Conservation (phyloP, 2,888 invertebrate genomes). For the Trileptium ribeirensis region DNA sequence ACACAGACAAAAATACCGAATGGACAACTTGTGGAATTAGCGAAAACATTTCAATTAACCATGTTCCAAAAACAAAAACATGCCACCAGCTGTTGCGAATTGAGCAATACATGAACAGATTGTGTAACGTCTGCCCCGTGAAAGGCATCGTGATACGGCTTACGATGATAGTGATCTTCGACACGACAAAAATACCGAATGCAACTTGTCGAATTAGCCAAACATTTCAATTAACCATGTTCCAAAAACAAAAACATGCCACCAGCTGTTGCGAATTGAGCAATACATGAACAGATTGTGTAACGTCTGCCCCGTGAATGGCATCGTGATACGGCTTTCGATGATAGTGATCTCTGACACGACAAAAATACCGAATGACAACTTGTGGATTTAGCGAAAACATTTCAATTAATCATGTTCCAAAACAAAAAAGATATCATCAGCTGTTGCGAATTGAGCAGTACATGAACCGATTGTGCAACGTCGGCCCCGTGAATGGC, state of each 20-base stretch:
- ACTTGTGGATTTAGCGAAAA: constrained; percentile 90
- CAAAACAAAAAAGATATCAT: constrained; percentile 19
- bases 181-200: constrained; percentile 92
- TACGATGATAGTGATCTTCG: constrained; percentile 96
- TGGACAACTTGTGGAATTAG: no score
- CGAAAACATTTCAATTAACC: constrained; percentile 76
- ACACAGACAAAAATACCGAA: no score
- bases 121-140: constrained; percentile 98
- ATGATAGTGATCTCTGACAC: constrained; percentile 92
- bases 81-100: constrained; percentile 86
- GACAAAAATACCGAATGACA: constrained; percentile 90
- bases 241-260: no score
- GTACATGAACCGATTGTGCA: constrained; percentile 89
- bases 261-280: constrained; percentile 54
- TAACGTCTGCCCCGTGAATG: constrained; percentile 94
- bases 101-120: constrained; percentile 88
- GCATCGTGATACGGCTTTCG: constrained; percentile 97
- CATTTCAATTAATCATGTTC: constrained; percentile 64
- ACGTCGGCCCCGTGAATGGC: constrained; percentile 97
- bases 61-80: constrained; percentile 73
- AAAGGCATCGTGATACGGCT: constrained; percentile 96
- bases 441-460: constrained; percentile 58
- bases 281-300: constrained; percentile 91
- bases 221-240: constrained; percentile 77
- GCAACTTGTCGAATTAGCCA: constrained; percentile 85